Base-by-base conservation (phyloP, 37 sponge, comb jelly and placozoan species). In the Eunapius fragilis region DNA sequence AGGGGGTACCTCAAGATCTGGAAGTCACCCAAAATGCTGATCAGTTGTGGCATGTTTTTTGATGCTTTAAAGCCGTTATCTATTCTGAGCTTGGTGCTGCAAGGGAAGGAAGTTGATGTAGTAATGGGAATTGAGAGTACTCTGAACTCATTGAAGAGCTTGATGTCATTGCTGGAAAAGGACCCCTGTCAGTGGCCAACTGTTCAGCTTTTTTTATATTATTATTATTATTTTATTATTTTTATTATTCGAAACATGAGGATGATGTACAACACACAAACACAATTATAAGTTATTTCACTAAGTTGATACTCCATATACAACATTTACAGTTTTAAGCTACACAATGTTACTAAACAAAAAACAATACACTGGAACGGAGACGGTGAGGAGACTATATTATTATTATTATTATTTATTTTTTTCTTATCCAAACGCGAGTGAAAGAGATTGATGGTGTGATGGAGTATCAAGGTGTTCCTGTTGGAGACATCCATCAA, bases 171-270 rank as follows among this genome's bases (percentile, higher is more conserved):
- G 88, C 25, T 70, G 14, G 32, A 74, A 70, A 23, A 78, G 38
- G 82, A 75, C n/a, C 88, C 88, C 27, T 11, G 28, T 76, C 82
- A 87, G 58, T 87, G 88, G 88, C 82, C 82, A 38, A 74, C 70
- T 30, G 82, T 81, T 81, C 67, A 81, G 77, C 49, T 81, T n/a
- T n/a, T n/a, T n/a, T n/a, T n/a, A n/a, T n/a, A n/a, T n/a, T n/a
- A n/a, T n/a, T n/a, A n/a, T n/a, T n/a, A n/a, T n/a, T n/a, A n/a
- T n/a, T n/a, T n/a, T n/a, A n/a, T n/a, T n/a, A 9, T 45, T 45
- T 4, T 11, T 45, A 9, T 9, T 9, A 9, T 45, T 9, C 9
- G 47, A 45, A 45, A 4, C 47, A 4, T 11, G 4, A 45, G 47
- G 47, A n/a, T n/a, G 47, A 9, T 45, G 9, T 45, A 11, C 47